Evolutionary conservation across 2,113 vertebrate genomes (phyloP).

Genomic region (Ascaphus truei): DNA sequence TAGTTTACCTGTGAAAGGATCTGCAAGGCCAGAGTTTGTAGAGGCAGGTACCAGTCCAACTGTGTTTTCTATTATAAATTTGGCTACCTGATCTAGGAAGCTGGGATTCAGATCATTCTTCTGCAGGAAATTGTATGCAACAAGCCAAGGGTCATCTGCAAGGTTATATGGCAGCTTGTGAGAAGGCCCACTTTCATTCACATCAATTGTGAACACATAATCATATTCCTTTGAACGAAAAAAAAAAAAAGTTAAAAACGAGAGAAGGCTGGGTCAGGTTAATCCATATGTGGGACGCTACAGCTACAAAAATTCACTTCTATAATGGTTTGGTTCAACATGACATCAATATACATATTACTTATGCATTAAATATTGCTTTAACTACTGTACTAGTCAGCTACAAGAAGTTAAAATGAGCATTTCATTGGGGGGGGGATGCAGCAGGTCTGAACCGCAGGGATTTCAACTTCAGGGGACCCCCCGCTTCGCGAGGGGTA

Average conservation of each 20-base stretch:
- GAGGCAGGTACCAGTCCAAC: constrained; percentile 79
- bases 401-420: too few species aligned
- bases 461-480: too few species aligned
- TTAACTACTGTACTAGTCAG: too few species aligned
- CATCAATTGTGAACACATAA: constrained; percentile 93
- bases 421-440: too few species aligned
- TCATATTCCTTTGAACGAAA: constrained; percentile 82
- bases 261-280: background rate
- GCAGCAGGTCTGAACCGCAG: too few species aligned
- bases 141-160: constrained; percentile 90
- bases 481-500: too few species aligned
- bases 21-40: constrained; percentile 62
- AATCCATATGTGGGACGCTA: too few species aligned
- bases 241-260: background rate
- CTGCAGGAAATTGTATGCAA: constrained; percentile 91
- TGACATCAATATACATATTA: too few species aligned
- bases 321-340: too few species aligned
- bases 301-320: too few species aligned
- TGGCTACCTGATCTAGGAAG: constrained; percentile 97
- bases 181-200: constrained; percentile 89
- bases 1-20: constrained; percentile 88
- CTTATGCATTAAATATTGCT: too few species aligned
- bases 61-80: constrained; percentile 96
- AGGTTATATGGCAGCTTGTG: constrained; percentile 92
- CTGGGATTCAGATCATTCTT: constrained; percentile 91